Percentiles rank a stretch among this genome's conserved stretches.
These are phyloP conservation scores for Bergia sp. DNA, from an alignment of 92 coral and sea anemone genomes.

Conservation along the genomic window DNA sequence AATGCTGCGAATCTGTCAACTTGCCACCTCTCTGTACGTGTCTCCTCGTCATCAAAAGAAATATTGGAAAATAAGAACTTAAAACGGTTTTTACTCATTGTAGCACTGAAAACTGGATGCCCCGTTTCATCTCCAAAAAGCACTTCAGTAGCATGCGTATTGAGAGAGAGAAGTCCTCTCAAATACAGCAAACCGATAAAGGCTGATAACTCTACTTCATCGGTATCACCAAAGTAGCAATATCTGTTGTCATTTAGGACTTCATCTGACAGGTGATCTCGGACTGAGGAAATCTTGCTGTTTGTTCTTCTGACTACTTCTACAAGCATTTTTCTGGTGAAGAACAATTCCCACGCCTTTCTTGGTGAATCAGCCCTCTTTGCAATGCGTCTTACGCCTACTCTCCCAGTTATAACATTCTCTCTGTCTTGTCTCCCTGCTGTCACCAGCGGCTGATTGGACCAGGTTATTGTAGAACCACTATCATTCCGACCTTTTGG, in stretches of 20 bases:
- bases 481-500: conserved; percentile 16
- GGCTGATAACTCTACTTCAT: conserved; percentile 12
- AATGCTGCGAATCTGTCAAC: too few relatives aligned
- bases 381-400: background rate
- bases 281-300: background rate
- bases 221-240: background rate
- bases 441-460: conserved; percentile 16
- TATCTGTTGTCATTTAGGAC: background rate
- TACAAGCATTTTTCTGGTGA: background rate
- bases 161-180: conserved; percentile 11
- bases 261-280: background rate
- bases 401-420: background rate
- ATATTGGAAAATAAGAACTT: background rate
- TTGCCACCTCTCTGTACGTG: too few relatives aligned
- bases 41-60: conserved; percentile 7
- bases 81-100: conserved; percentile 26
- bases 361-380: background rate
- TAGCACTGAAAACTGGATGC: conserved; percentile 27
- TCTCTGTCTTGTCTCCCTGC: background rate
- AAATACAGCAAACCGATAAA: conserved; percentile 9
- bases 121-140: background rate
- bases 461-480: background rate
- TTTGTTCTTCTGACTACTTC: background rate
- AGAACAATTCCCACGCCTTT: conserved; percentile 14
- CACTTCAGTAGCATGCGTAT: conserved; percentile 8